Evolutionary conservation across 2,888 invertebrate genomes (phyloP).

Genomic region (Phaonia tiefii): DNA sequence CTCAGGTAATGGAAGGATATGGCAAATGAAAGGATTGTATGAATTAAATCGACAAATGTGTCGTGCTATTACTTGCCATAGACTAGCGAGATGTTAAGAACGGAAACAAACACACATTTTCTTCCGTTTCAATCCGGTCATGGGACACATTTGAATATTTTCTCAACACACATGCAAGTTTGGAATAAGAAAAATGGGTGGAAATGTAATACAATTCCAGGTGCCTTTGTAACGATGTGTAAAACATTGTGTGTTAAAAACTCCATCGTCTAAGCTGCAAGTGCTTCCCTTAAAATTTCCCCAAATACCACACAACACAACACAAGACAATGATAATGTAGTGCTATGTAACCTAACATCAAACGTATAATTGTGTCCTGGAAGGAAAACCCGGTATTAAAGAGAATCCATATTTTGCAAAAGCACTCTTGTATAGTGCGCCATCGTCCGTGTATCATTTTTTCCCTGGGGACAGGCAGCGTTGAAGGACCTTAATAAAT

Average conservation of each 20-base stretch:
- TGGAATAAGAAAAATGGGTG: not conserved
- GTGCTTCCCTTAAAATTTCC: constrained; percentile 28
- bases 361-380: constrained; percentile 32
- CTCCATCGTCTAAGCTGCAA: constrained; percentile 41
- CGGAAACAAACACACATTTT: constrained; percentile 27
- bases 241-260: not conserved
- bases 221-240: not conserved
- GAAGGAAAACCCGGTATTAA: not conserved
- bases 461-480: not conserved
- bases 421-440: not conserved
- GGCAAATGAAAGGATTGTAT: not conserved
- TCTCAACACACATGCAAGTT: constrained; percentile 53
- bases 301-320: constrained; percentile 29
- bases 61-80: not conserved
- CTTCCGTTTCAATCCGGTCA: constrained; percentile 39
- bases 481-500: not conserved
- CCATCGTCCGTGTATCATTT: not conserved
- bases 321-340: constrained; percentile 16
- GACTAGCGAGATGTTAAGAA: constrained; percentile 3
- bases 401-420: not conserved
- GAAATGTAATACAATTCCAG: not conserved
- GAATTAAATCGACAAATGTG: constrained; percentile 38
- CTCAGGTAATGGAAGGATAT: too few relatives aligned
- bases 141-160: constrained; percentile 47
- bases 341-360: constrained; percentile 32